Conservation (phyloP, 2,113 vertebrate genomes). For the Saiga tatarica region DNA sequence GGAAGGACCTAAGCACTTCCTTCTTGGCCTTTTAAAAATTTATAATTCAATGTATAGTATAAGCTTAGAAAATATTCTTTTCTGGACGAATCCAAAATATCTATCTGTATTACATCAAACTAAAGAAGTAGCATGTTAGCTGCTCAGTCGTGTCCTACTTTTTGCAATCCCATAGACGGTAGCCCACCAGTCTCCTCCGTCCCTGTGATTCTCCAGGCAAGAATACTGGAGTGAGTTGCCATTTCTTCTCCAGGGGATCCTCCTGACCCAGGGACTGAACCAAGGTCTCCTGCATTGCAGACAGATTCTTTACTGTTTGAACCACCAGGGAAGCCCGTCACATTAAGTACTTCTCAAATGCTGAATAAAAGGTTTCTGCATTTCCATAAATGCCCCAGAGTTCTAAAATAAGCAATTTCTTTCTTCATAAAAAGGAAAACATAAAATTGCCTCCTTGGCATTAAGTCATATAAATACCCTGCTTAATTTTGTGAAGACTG, state of each 20-base stretch:
- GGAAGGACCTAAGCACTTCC: neutral
- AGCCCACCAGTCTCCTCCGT: neutral
- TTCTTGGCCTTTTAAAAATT: neutral
- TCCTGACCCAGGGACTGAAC: neutral
- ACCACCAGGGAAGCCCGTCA: neutral
- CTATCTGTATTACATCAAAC: neutral
- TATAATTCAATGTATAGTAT: neutral
- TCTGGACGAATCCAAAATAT: neutral
- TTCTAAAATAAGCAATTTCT: neutral
- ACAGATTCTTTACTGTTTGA: neutral
- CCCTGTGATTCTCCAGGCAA: neutral
- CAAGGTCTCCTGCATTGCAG: neutral
- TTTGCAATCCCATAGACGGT: neutral
- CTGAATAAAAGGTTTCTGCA: neutral
- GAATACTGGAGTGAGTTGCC: neutral
- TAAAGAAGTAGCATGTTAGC: neutral
- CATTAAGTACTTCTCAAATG: neutral
- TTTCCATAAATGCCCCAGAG: neutral
- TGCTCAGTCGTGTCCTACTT: neutral
- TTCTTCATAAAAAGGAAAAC: neutral
- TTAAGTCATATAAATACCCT: neutral
- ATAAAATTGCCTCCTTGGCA: neutral
- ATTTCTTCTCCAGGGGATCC: neutral
- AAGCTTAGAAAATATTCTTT: neutral
- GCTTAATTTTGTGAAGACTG: neutral